Conservation (phyloP, 2,888 invertebrate species). For the Brenthis ino region DNA sequence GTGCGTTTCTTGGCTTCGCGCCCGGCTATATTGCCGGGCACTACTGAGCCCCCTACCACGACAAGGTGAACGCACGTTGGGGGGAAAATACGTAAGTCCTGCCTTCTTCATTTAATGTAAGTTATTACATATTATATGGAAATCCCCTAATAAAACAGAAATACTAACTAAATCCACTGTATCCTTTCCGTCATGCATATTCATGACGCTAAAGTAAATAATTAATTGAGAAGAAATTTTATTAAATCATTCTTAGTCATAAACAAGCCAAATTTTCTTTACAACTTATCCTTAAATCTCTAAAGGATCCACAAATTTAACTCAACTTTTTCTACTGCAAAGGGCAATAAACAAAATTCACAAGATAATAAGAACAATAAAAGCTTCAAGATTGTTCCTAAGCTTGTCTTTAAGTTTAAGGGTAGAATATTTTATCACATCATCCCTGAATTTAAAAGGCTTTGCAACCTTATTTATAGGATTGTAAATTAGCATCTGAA, state of each 20-base stretch:
- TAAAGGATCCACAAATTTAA: conserved; percentile 20
- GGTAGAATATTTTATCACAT: conserved; percentile 54
- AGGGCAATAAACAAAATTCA: conserved; percentile 53
- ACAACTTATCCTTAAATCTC: conserved; percentile 11
- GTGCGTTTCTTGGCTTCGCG: too few species aligned
- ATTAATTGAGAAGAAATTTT: conserved; percentile 5
- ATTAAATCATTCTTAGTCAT: conserved; percentile 20
- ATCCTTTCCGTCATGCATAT: too few species aligned
- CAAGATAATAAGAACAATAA: conserved; percentile 58
- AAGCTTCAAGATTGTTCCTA: conserved; percentile 47
- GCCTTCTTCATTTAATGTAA: too few species aligned
- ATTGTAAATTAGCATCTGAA: conserved; percentile 15
- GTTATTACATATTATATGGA: too few species aligned
- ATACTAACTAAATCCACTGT: too few species aligned
- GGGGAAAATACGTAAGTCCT: too few species aligned
- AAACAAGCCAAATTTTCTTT: conserved; percentile 19
- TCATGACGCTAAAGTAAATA: conserved; percentile 1
- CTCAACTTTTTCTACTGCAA: conserved; percentile 31
- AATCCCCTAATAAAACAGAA: too few species aligned
- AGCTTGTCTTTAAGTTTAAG: conserved; percentile 44
- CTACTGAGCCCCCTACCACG: too few species aligned
- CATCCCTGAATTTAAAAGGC: conserved; percentile 24
- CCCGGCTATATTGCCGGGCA: too few species aligned
- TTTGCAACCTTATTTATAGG: conserved; percentile 29
- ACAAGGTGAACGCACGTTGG: too few species aligned